Percentiles rank a stretch among this genome's conserved stretches.
These are phyloP conservation scores for Bombus waltoni DNA, from an alignment of 1,140 invertebrate species.

Conservation along the genomic window DNA sequence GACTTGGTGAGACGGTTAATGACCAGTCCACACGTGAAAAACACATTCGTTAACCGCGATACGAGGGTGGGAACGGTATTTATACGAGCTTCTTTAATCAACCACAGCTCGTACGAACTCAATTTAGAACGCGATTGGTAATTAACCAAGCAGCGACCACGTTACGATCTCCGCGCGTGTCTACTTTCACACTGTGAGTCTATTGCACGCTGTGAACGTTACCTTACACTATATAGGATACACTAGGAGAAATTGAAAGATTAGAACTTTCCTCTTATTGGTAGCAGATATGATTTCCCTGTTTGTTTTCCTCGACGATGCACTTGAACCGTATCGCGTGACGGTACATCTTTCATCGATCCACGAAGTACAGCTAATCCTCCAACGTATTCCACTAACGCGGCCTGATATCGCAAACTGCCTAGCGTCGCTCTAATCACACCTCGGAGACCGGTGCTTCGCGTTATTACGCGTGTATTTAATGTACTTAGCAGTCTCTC, in stretches of 20 bases:
- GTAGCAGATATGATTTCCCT: neutral
- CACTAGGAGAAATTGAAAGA: neutral
- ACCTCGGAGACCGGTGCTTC: no score
- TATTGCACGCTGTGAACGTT: no score
- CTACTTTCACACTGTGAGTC: no score
- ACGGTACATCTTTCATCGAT: constrained; percentile 43
- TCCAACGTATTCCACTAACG: constrained; percentile 4
- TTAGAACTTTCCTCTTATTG: neutral
- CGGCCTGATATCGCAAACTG: neutral
- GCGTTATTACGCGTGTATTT: neutral
- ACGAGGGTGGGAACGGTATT: constrained; percentile 4
- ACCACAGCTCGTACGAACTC: neutral
- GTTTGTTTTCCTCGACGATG: constrained; percentile 32
- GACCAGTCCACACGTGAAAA: constrained; percentile 7
- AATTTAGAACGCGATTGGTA: neutral
- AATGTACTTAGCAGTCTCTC: neutral
- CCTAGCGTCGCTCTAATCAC: neutral
- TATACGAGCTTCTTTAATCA: constrained; percentile 48
- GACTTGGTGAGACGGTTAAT: constrained; percentile 30
- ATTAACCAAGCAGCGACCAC: constrained; percentile 10
- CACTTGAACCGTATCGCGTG: constrained; percentile 47
- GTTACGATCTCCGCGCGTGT: neutral
- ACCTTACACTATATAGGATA: no score
- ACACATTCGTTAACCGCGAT: neutral
- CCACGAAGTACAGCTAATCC: constrained; percentile 14